Conservation (phyloP, 2,113 vertebrate species). For the Hemibagrus wyckioides region DNA sequence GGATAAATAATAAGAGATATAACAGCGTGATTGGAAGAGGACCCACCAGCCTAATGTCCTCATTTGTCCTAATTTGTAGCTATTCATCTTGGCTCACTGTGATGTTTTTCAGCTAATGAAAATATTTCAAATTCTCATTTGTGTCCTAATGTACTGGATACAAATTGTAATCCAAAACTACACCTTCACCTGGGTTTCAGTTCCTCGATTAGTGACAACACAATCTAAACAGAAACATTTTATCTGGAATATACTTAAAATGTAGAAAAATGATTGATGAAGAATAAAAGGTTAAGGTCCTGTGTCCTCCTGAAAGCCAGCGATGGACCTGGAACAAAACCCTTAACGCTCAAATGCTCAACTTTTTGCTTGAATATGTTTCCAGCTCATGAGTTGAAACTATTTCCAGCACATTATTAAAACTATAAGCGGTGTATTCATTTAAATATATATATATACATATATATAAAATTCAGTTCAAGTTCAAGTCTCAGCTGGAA, state of each 20-base stretch:
- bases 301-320: not conserved
- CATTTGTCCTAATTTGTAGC: conserved; percentile 36
- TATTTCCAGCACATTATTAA: not conserved
- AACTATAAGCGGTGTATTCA: not conserved
- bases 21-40: conserved; percentile 1
- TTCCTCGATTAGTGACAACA: not conserved
- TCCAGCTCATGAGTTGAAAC: not conserved
- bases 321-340: not conserved
- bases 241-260: not conserved
- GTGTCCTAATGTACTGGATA: not conserved
- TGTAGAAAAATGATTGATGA: not conserved
- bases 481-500: conserved; percentile 1
- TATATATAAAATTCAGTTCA: too few species aligned
- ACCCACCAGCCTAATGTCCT: conserved; percentile 12
- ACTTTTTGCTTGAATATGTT: not conserved
- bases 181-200: not conserved
- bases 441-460: too few species aligned
- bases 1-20: not conserved
- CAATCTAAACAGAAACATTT: not conserved
- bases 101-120: conserved; percentile 27
- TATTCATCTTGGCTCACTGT: conserved; percentile 40
- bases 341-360: not conserved
- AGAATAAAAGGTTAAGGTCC: not conserved
- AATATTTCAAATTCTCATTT: not conserved
- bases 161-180: not conserved